These are phyloP conservation scores for Anthonomus grandis DNA, from an alignment of 1,140 invertebrate genomes.

Conservation along the genomic window DNA sequence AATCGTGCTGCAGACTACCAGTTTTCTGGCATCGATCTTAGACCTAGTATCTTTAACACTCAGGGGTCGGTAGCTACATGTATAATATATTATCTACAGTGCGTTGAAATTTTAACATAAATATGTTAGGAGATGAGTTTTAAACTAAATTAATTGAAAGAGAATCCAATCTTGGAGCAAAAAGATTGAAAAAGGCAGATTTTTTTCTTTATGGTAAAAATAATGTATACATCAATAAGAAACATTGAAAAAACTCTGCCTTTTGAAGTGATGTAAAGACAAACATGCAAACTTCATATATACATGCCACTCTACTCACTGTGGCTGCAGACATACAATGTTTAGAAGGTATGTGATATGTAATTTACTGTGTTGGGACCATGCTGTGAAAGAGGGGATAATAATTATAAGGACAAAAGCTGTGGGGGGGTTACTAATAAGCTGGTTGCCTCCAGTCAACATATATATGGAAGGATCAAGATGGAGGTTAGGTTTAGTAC, in stretches of 20 bases:
- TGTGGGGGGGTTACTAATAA: conserved; percentile 43
- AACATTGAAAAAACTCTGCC: conserved; percentile 13
- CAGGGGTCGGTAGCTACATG: neutral
- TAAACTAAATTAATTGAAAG: conserved; percentile 1
- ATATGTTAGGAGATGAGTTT: neutral
- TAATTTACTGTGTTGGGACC: conserved; percentile 43
- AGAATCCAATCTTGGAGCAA: conserved; percentile 26
- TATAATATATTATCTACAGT: neutral
- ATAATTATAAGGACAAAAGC: conserved; percentile 40
- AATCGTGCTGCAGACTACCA: conserved; percentile 10
- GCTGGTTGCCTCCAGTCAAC: conserved; percentile 42
- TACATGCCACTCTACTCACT: conserved; percentile 43
- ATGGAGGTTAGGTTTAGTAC: conserved; percentile 17
- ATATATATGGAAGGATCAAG: conserved; percentile 35
- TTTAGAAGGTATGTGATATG: conserved; percentile 31
- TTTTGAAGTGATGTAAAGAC: conserved; percentile 20
- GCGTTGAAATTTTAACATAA: conserved; percentile 1
- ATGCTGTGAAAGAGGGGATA: conserved; percentile 43
- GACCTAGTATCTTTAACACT: neutral
- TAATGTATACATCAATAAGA: neutral
- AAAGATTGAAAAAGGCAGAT: conserved; percentile 15
- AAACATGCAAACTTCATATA: conserved; percentile 44
- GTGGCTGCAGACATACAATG: conserved; percentile 47
- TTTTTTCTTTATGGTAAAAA: conserved; percentile 4
- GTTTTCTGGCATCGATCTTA: neutral